Evolutionary conservation across 1,140 invertebrate genomes (phyloP).

Genomic region (Hormaphis cornu): DNA sequence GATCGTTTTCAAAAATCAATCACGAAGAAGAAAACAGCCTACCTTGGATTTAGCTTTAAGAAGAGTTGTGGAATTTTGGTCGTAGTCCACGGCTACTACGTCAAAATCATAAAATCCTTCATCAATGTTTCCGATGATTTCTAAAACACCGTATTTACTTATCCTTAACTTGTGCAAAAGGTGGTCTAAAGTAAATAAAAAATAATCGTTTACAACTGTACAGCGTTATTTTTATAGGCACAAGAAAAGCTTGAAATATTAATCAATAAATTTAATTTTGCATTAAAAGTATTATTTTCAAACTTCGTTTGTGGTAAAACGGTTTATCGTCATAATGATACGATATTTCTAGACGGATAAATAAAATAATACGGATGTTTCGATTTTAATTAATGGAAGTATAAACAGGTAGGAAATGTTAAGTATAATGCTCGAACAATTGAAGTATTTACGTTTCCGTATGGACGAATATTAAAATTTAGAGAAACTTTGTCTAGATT

Average conservation of each 20-base stretch:
- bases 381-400: too few species aligned
- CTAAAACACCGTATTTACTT: neutral
- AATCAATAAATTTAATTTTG: too few species aligned
- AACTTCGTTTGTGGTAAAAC: neutral
- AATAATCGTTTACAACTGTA: neutral
- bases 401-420: too few species aligned
- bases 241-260: too few species aligned
- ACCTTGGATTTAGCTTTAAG: neutral
- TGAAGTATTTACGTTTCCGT: too few species aligned
- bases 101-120: neutral
- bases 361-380: neutral
- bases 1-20: neutral
- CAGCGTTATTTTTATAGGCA: neutral
- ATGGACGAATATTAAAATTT: too few species aligned
- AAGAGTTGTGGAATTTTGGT: neutral
- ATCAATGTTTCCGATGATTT: neutral
- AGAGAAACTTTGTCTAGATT: too few species aligned
- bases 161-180: neutral
- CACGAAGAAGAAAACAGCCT: neutral
- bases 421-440: too few species aligned
- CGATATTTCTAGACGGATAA: neutral
- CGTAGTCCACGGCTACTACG: neutral
- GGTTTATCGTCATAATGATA: neutral
- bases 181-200: neutral
- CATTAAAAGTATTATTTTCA: neutral